Conservation (phyloP, 2,113 vertebrate species). For the Scomber japonicus region DNA sequence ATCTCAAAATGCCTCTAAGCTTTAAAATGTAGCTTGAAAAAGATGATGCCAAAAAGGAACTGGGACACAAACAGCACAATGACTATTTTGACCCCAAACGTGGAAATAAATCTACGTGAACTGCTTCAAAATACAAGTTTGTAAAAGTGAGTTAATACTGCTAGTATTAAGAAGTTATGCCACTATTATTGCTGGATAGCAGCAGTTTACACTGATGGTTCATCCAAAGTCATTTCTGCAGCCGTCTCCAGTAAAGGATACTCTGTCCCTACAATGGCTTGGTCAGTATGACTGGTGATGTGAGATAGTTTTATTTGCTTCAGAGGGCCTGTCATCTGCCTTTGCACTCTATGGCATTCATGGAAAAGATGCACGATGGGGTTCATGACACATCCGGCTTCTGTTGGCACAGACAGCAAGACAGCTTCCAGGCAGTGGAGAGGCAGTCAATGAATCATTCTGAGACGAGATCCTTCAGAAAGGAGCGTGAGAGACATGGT, state of each 20-base stretch:
- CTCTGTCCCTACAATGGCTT: conserved; percentile 6
- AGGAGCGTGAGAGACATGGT: conserved; percentile 53
- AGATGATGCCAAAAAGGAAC: not conserved
- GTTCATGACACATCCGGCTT: conserved; percentile 83
- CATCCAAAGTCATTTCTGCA: not conserved
- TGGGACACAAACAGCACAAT: not conserved
- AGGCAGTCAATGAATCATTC: conserved; percentile 66
- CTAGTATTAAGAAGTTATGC: not conserved
- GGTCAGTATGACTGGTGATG: conserved; percentile 41
- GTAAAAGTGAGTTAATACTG: not conserved
- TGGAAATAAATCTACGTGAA: not conserved
- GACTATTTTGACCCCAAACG: no score
- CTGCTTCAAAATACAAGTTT: conserved; percentile 3
- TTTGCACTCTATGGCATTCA: conserved; percentile 72
- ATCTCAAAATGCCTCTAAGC: not conserved
- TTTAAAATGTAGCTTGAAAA: not conserved
- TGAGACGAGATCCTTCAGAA: conserved; percentile 66
- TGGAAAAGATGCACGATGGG: conserved; percentile 76
- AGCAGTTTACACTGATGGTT: not conserved
- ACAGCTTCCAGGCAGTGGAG: conserved; percentile 70
- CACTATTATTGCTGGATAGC: not conserved
- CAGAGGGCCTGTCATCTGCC: conserved; percentile 62
- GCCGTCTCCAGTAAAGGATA: not conserved
- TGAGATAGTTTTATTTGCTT: conserved; percentile 52
- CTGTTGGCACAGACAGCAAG: conserved; percentile 74